Evolutionary conservation across 37 sponge, comb jelly and placozoan genomes (phyloP).

Genomic region (Crambe crambe): DNA sequence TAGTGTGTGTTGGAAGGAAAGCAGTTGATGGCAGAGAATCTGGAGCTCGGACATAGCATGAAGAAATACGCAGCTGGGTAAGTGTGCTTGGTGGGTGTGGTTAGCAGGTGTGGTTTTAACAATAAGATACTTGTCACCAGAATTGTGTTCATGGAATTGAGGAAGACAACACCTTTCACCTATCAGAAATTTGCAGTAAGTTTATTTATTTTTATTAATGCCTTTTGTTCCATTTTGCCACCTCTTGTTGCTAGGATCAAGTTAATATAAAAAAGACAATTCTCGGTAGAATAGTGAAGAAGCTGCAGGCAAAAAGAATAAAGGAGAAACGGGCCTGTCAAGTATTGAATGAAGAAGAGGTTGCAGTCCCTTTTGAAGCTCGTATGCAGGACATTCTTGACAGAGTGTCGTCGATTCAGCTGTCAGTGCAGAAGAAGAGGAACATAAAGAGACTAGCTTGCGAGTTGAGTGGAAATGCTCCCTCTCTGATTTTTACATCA

Average conservation of each 20-base stretch:
- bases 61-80: constrained; percentile 1
- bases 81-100: too few species aligned
- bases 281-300: constrained; percentile 9
- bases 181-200: neutral
- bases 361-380: neutral
- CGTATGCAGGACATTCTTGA: neutral
- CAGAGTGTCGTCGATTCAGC: neutral
- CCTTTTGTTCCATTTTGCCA: neutral
- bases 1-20: neutral
- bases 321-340: too few species aligned
- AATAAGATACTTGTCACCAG: too few species aligned
- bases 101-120: too few species aligned
- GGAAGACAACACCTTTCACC: neutral
- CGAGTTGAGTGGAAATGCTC: too few species aligned
- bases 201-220: neutral
- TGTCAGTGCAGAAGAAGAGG: neutral
- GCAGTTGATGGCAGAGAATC: neutral
- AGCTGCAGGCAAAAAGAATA: too few species aligned
- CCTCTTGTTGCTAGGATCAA: neutral
- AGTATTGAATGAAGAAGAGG: too few species aligned
- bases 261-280: neutral
- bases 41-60: neutral
- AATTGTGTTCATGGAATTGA: neutral
- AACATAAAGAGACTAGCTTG: neutral
- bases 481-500: too few species aligned